Evolutionary conservation across 2,797 vertebrate genomes (phyloP).

Genomic region (Tauraco hartlaubi): DNA sequence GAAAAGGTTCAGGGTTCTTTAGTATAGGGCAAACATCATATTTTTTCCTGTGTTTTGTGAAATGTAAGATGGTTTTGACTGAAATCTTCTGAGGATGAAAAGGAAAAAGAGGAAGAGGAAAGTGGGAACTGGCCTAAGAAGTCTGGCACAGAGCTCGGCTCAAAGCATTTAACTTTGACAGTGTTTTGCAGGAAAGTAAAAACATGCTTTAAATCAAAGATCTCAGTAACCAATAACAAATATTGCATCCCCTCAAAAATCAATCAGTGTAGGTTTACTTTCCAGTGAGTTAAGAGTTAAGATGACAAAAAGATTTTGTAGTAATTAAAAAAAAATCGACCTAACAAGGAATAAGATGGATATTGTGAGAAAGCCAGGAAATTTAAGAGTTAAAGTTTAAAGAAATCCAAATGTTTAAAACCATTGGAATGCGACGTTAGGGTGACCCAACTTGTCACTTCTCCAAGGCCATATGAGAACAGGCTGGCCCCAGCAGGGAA

Average conservation of each 20-base stretch:
- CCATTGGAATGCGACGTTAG: not conserved
- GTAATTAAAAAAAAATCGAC: not conserved
- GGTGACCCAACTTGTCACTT: not conserved
- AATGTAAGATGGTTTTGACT: not conserved
- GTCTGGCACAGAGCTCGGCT: not conserved
- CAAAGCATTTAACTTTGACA: not conserved
- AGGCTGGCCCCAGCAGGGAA: not conserved
- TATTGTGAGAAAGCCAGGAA: not conserved
- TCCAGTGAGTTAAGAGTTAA: not conserved
- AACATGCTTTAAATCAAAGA: not conserved
- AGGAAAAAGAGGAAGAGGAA: not conserved
- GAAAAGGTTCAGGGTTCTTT: not conserved
- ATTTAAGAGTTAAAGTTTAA: not conserved
- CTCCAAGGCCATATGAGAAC: not conserved
- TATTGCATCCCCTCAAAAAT: rapidly evolving
- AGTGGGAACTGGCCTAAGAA: not conserved
- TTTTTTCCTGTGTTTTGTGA: not conserved
- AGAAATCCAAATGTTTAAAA: not conserved
- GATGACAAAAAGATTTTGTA: not conserved
- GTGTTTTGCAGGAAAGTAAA: not conserved
- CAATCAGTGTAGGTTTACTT: rapidly evolving
- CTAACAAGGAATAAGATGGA: not conserved
- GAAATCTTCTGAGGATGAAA: not conserved
- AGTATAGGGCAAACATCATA: not conserved
- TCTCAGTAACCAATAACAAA: not conserved